These are phyloP conservation scores for Zelostemma sp. DNA, from an alignment of 1,140 invertebrate species.

Conservation along the genomic window DNA sequence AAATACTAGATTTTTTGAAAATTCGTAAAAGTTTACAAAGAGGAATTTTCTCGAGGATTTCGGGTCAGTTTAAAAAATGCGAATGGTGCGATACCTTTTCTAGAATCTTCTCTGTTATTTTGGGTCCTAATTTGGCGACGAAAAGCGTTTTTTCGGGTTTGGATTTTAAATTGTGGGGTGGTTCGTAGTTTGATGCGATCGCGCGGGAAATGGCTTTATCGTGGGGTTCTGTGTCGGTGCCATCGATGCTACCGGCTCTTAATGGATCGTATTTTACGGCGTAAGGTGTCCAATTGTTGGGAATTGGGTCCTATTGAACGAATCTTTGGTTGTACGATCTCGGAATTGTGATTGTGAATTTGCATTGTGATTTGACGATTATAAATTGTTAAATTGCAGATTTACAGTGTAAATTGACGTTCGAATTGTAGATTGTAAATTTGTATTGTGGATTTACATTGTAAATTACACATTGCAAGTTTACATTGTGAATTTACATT, in stretches of 20 bases:
- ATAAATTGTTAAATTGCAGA: too few relatives aligned
- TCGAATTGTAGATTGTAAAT: too few relatives aligned
- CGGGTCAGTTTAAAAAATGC: too few relatives aligned
- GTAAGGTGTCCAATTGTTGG: constrained; percentile 67
- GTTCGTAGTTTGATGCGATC: constrained; percentile 77
- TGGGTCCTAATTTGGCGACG: constrained; percentile 81
- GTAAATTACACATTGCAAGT: too few relatives aligned
- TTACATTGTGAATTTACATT: too few relatives aligned
- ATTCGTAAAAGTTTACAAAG: background rate
- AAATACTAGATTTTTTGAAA: constrained; percentile 71
- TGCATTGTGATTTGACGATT: too few relatives aligned
- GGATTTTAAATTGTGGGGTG: constrained; percentile 77
- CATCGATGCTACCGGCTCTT: constrained; percentile 86
- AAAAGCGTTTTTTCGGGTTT: constrained; percentile 83
- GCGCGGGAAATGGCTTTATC: constrained; percentile 84
- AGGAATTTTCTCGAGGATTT: background rate
- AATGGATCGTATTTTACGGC: constrained; percentile 75
- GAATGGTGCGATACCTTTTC: too few relatives aligned
- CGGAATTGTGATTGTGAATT: too few relatives aligned
- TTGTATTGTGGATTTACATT: too few relatives aligned
- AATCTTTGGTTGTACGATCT: too few relatives aligned
- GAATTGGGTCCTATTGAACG: too few relatives aligned
- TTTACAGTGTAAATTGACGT: too few relatives aligned
- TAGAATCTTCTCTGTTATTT: constrained; percentile 73
- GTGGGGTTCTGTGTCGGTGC: constrained; percentile 86